Percentiles rank a stretch among this genome's conserved stretches.
Evolutionary conservation across 2,888 invertebrate genomes (phyloP).

Genomic region (Tuberolachnus salignus): DNA sequence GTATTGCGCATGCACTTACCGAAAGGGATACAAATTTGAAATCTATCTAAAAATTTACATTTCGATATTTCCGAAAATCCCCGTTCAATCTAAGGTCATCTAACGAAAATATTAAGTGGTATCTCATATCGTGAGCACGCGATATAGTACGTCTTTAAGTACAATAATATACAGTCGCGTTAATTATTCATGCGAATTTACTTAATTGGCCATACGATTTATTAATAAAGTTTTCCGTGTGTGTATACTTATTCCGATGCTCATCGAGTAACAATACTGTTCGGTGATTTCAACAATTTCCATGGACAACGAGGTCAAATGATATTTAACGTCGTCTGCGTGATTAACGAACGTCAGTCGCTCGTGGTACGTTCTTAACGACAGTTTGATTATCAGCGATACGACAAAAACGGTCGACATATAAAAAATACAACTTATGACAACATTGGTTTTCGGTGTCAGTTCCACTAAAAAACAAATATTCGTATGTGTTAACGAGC

Average conservation of each 20-base stretch:
- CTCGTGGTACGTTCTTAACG: constrained; percentile 1
- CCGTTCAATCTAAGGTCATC: too few relatives aligned
- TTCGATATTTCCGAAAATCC: too few relatives aligned
- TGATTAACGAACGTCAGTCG: constrained; percentile 6
- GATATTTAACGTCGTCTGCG: constrained; percentile 15
- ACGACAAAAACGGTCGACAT: constrained; percentile 1
- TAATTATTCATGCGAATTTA: too few relatives aligned
- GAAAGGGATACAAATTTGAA: too few relatives aligned
- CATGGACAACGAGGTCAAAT: constrained; percentile 19
- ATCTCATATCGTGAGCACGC: too few relatives aligned
- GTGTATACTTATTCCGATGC: constrained; percentile 22
- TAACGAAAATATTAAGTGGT: too few relatives aligned
- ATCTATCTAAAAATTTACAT: too few relatives aligned
- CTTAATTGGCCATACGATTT: too few relatives aligned
- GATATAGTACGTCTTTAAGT: too few relatives aligned
- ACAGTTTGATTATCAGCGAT: constrained; percentile 23
- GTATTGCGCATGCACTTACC: too few relatives aligned
- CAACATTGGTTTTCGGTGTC: not conserved
- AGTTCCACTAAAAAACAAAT: constrained; percentile 10
- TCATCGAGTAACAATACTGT: constrained; percentile 48
- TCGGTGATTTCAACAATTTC: constrained; percentile 45
- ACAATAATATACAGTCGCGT: too few relatives aligned
- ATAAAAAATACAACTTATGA: constrained; percentile 27
- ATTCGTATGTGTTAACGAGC: not conserved
- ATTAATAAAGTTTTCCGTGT: too few relatives aligned